Conservation (phyloP, 2,888 invertebrate genomes). For the Eustalomyia histrio region DNA sequence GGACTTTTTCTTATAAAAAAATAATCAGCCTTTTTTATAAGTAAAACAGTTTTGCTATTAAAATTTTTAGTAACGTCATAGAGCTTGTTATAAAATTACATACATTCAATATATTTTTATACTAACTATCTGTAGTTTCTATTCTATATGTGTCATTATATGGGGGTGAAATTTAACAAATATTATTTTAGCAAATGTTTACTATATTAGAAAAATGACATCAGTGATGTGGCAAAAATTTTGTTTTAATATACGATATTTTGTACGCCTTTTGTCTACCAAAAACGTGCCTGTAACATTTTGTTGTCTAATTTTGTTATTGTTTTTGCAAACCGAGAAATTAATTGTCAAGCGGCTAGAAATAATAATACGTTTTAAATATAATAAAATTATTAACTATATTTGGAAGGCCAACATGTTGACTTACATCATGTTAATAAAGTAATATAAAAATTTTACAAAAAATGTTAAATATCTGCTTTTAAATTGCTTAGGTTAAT, state of each 20-base stretch:
- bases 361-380: not conserved
- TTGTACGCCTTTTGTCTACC: not conserved
- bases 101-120: no score
- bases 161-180: constrained; percentile 2
- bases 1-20: no score
- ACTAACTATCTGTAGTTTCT: no score
- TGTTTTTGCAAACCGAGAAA: constrained; percentile 24
- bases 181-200: constrained; percentile 45
- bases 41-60: no score
- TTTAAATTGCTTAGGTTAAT: no score
- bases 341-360: constrained; percentile 12
- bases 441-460: no score
- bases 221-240: constrained; percentile 62
- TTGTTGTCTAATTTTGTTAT: constrained; percentile 33
- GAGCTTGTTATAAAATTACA: no score
- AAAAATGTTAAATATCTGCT: no score
- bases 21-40: no score
- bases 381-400: not conserved
- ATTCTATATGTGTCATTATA: not conserved
- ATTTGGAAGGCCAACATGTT: not conserved
- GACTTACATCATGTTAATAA: no score
- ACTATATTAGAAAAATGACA: constrained; percentile 46
- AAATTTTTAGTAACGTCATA: no score
- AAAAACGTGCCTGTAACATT: constrained; percentile 32
- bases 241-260: constrained; percentile 22